Base-by-base conservation (phyloP, 2,113 vertebrate genomes). In the Gavialis gangeticus region DNA sequence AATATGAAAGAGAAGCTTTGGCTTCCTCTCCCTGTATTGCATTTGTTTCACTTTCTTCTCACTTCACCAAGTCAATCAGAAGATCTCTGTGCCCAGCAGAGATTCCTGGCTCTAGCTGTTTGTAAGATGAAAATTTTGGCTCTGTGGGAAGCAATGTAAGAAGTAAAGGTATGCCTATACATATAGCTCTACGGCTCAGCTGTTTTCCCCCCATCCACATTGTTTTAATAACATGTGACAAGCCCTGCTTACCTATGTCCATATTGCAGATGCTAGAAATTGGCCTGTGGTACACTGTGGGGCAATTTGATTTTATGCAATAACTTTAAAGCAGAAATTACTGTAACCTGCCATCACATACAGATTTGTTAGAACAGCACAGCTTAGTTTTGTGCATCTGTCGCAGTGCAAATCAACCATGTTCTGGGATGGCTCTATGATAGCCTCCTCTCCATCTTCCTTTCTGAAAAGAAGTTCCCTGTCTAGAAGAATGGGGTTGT, bases 1-100 rank as follows among this genome's bases (percentile, higher is more conserved):
- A 99, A 98, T 98, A 98, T 79, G 97, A 99, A 98, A 98, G 97
- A 97, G 88, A 84, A 96, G 94, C 66, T 89, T 97, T 89, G 94
- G 97, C 97, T 99, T 99, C 98, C 98, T 98, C 97, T 98, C 93
- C 19, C 57, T 54, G 67, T 1, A 1, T 21, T 75, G 78, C 64
- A 90, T 87, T 82, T 89, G 92, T 97, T 97, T 96, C 97, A 97
- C 97, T 97, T 97, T 97, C 97, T 97, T 91, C 95, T 95, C 83
- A 81, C 91, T 91, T 97, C 93, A 91, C 91, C 84, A 59, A 75
- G 85, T 87, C 88, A 79, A 85, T 60, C 79, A 91, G 87, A 91
- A 88, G 91, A 56, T 80, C 46, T 84, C 62, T 85, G 69, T 82
- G 75, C 71, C 79, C 25, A 75, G 14, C 27, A 66, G 56, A 4